These are phyloP conservation scores for Pluvianellus socialis DNA, from an alignment of 2,113 vertebrate species.

Conservation along the genomic window DNA sequence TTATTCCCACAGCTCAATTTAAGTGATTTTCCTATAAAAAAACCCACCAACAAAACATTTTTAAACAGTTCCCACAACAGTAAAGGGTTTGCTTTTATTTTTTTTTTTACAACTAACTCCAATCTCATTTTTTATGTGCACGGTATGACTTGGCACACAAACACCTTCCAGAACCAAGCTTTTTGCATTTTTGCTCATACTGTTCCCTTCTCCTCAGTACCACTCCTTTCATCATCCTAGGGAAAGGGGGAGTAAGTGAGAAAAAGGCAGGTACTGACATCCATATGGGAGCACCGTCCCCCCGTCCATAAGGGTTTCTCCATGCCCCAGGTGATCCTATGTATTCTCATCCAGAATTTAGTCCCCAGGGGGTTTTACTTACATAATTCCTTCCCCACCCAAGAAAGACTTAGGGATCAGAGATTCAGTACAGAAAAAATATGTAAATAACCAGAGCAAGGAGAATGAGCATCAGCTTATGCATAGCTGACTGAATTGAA, in stretches of 20 bases:
- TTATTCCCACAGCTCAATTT: constrained; percentile 6
- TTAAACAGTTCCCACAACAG: not conserved
- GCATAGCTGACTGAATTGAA: constrained; percentile 42
- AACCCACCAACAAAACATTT: not conserved
- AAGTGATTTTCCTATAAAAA: not conserved
- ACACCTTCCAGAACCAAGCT: not conserved
- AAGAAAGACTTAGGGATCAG: not conserved
- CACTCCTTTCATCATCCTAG: not conserved
- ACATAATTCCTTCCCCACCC: not conserved
- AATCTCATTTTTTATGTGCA: not conserved
- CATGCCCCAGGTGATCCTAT: not conserved
- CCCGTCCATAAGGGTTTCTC: not conserved
- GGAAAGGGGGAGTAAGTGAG: not conserved
- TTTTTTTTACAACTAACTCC: not conserved
- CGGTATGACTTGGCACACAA: not conserved
- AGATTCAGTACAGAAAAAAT: not conserved
- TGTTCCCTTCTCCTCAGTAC: not conserved
- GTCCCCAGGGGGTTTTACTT: not conserved
- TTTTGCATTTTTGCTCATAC: not conserved
- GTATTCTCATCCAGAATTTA: not conserved
- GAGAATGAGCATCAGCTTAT: constrained; percentile 30
- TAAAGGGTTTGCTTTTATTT: not conserved
- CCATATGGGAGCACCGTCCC: not conserved
- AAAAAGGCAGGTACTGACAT: not conserved
- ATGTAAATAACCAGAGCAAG: constrained; percentile 40